phyloP scores from a whole-genome alignment of 2,888 invertebrate species.

The Hoplodrina blanda region DNA sequence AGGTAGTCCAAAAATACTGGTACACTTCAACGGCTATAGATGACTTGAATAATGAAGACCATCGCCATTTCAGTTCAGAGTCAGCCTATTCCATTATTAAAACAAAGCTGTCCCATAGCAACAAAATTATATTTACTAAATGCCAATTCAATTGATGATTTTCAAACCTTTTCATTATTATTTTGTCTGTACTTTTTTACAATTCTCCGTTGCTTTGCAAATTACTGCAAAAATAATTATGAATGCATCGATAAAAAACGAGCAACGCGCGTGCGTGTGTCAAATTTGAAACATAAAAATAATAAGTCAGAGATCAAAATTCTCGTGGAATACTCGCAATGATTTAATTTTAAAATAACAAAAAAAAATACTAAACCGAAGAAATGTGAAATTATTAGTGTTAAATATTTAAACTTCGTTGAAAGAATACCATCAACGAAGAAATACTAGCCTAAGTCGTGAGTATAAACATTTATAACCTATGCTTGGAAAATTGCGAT shows the following conservation, averaged over 20 bases:
- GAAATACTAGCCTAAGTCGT: conserved; percentile 76
- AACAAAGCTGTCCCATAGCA: too few species aligned
- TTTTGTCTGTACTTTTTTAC: too few species aligned
- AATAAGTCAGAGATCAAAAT: conserved; percentile 78
- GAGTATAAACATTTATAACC: conserved; percentile 75
- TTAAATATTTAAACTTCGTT: conserved; percentile 65
- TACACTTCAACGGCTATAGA: too few species aligned
- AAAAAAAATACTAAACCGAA: conserved; percentile 71
- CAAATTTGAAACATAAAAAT: conserved; percentile 84
- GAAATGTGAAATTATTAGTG: conserved; percentile 85
- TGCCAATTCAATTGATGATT: too few species aligned
- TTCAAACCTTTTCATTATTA: too few species aligned
- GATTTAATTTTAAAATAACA: conserved; percentile 65
- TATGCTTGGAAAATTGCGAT: conserved; percentile 61
- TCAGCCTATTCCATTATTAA: too few species aligned
- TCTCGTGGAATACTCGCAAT: conserved; percentile 72
- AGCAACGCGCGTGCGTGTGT: conserved; percentile 79
- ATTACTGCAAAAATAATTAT: too few species aligned
- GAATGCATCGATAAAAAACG: conserved; percentile 68
- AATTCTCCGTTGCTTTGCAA: too few species aligned
- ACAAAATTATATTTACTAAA: too few species aligned
- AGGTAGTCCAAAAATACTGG: too few species aligned
- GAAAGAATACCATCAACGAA: conserved; percentile 74
- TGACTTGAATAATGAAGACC: too few species aligned
- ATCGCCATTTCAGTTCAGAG: too few species aligned